Base-by-base conservation (phyloP, 2,888 invertebrate genomes). In the Noctua janthe region DNA sequence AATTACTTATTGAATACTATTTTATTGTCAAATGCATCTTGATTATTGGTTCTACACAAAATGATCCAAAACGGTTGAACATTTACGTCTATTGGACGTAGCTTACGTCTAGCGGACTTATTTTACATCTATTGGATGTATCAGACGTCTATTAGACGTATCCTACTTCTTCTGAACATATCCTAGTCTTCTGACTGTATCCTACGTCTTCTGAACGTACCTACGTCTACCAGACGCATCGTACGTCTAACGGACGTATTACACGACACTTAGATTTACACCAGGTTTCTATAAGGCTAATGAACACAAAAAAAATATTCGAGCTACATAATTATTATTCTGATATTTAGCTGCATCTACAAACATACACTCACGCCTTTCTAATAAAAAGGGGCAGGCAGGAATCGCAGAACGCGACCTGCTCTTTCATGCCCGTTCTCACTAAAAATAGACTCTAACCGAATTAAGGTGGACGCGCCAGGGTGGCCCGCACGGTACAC, bases 21-120 rank as follows among this genome's bases (percentile, higher is more conserved):
- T 35, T 71, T 81, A 81, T 76, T 82, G 86, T 84, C 82, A 74
- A 72, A 72, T 49, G 81, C 84, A 81, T 64, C 84, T 43, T 66
- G 47, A 54, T 20, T 35, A 11, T 23, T 56, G 47, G 54, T 29
- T 20, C 5, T 39, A 3, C 8, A 71, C 39, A 83, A 49, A 83
- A 56, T 56, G 15, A 66, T 66, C 23, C 47, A 81, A 77, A 66
- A 66, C 47, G n/a, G 56, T 1, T 5, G 43, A 15, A 1, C n/a
- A 47, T n/a, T 10, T 49, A 56, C 5, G 20, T 13, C n/a, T 17
- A 47, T 4, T 6, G 2, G 29, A 67, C 13, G 43, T 43, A n/a
- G 6, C 2, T 1, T 49, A 15, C 13, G 20, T 66, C 64, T 35
- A 20, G 47, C 23, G 17, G 56, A 72, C 72, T n/a, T 64, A 20